Base-by-base conservation (phyloP, 2,888 invertebrate genomes). In the Netelia inedita region DNA sequence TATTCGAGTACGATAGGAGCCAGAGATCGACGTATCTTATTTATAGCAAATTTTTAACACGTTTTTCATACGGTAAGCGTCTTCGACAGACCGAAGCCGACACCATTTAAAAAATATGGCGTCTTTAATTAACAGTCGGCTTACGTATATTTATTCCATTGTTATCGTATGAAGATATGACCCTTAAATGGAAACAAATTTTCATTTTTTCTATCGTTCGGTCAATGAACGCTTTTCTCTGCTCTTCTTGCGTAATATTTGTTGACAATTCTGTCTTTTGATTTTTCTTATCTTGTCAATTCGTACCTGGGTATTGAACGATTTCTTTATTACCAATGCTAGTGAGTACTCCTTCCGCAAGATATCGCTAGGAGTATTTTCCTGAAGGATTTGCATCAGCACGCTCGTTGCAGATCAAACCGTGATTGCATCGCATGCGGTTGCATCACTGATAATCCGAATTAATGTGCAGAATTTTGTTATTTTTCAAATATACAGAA, bases 21-120 rank as follows among this genome's bases (percentile, higher is more conserved):
- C 1, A 6, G 28, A 41, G 23, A 78, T 16, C 55, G 43, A 53
- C 59, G 28, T 73, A 50, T 41, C 59, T 11, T 28, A 68, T 68
- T 63, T 73, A 46, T 78, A 43, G 78, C 8, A 43, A 53, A 71
- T 50, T 63, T 28, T 59, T 73, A 50, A 82, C 73, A 73, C 82
- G 72, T 73, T 82, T 82, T 72, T 66, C 11, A 65, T 35, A 5
- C 55, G 57, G 11, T 28, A 46, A 65, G 82, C 78, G 78, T 68
- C 73, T 73, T 73, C 61, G 82, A 78, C 59, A 61, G 43, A 72
- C 72, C 73, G 78, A 82, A 78, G 73, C 82, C 82, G 78, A 82
- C 82, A 73, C 82, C 82, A 79, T 82, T 82, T 73, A 55, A 53
- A 68, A 14, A 61, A 73, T 53, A 78, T 79, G 82, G 82, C 78